Percentiles rank a stretch among this genome's conserved stretches.
These are phyloP conservation scores for Chelonus insularis DNA, from an alignment of 1,140 invertebrate genomes.

Conservation along the genomic window DNA sequence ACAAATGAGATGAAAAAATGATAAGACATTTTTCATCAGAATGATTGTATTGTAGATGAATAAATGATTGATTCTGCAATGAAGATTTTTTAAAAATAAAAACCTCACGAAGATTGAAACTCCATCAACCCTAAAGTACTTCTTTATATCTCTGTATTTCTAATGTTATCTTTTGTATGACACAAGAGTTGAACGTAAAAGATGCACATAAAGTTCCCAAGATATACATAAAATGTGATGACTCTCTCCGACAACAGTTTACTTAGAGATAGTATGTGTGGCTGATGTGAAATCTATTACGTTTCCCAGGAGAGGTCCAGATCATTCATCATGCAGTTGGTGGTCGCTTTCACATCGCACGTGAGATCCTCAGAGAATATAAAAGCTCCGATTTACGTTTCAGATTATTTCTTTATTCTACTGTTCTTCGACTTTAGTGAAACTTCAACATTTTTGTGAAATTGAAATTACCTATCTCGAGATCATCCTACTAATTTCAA, in stretches of 20 bases:
- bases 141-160: too few species aligned
- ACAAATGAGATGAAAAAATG: too few species aligned
- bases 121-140: too few species aligned
- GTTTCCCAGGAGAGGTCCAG: constrained; percentile 19
- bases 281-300: constrained; percentile 31
- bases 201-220: background rate
- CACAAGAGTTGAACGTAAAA: background rate
- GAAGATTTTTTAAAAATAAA: too few species aligned
- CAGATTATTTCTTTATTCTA: constrained; percentile 12
- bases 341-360: constrained; percentile 6
- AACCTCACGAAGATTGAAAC: too few species aligned
- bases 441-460: background rate
- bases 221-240: background rate
- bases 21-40: too few species aligned
- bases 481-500: background rate
- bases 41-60: too few species aligned
- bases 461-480: background rate
- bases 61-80: too few species aligned
- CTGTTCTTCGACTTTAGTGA: background rate
- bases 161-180: too few species aligned
- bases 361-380: constrained; percentile 7
- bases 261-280: constrained; percentile 20
- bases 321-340: constrained; percentile 29
- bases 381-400: constrained; percentile 12
- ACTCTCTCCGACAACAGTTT: constrained; percentile 9